Base-by-base conservation (phyloP, 2,888 invertebrate genomes). In the Rutpela maculata region DNA sequence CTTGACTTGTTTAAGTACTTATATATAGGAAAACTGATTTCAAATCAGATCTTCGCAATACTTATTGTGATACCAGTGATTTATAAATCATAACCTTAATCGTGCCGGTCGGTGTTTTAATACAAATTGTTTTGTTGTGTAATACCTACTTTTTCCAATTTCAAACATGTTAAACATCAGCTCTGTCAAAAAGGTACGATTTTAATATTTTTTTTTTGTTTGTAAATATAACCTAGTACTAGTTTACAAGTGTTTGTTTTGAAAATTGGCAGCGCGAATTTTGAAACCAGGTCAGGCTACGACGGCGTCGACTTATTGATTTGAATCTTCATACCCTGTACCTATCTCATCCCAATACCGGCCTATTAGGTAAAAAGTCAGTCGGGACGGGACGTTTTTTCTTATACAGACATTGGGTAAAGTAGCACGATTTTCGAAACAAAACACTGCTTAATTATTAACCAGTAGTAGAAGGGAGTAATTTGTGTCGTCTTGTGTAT, bases 271-370 rank as follows among this genome's bases (percentile, higher is more conserved):
- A 19, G 19, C 59, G 22, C n/a, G 43, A 75, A 67, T 62, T 77
- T 77, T 69, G 31, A 59, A 69, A 26, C 22, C 57, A 43, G 55
- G 70, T 65, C 65, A 63, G 17, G 70, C 50, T 19, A 69, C 83
- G 85, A 43, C 81, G 83, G 84, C 84, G 83, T 81, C 67, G 50
- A 77, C 68, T 60, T 82, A 83, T 84, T 75, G 84, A 84, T 82
- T 31, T 19, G 19, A 71, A 66, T 67, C 26, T 63, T 26, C 62
- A 18, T 65, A 69, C 11, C 56, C 17, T 50, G 50, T n/a, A 50
- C 50, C 15, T 50, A 11, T 59, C 11, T 69, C 35, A 31, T 50
- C 19, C 17, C 38, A 63, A 18, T 18, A 1, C 60, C 26, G 1
- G 35, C 31, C 35, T 63, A 35, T 10, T 18, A 17, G n/a, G 4